Evolutionary conservation across 2,888 invertebrate genomes (phyloP).

Genomic region (Lasioglossum zephyrum): DNA sequence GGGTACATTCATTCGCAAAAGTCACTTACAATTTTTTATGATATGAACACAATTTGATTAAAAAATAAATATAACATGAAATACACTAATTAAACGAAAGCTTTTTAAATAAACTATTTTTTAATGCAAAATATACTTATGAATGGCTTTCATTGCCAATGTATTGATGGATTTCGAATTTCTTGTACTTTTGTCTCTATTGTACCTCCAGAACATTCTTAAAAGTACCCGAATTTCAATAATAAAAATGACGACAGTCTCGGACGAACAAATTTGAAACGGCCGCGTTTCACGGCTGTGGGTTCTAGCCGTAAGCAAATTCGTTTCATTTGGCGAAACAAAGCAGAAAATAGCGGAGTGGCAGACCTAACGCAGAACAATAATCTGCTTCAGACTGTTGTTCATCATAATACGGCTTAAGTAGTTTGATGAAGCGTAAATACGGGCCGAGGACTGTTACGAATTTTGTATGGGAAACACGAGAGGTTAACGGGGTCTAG

Average conservation of each 20-base stretch:
- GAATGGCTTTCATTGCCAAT: too few relatives aligned
- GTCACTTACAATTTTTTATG: too few relatives aligned
- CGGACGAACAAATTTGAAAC: neutral
- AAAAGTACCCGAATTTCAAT: neutral
- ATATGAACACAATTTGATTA: too few relatives aligned
- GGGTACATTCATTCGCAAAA: too few relatives aligned
- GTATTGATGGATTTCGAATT: too few relatives aligned
- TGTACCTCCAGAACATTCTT: too few relatives aligned
- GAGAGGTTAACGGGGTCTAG: constrained; percentile 25
- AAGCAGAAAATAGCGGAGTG: neutral
- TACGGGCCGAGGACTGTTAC: constrained; percentile 35
- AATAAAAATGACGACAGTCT: neutral
- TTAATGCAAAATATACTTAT: too few relatives aligned
- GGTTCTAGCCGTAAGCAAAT: neutral
- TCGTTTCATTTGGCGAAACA: neutral
- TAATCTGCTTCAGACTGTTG: constrained; percentile 31
- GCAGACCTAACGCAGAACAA: constrained; percentile 4
- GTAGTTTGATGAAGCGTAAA: constrained; percentile 41
- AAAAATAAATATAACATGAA: too few relatives aligned
- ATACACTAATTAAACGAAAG: too few relatives aligned
- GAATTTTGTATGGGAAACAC: constrained; percentile 37
- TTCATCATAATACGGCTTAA: constrained; percentile 37
- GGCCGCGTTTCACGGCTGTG: neutral
- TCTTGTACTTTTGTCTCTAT: too few relatives aligned
- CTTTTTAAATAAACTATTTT: too few relatives aligned